phyloP scores from a whole-genome alignment of 2,797 vertebrate species.

The Loriculus beryllinus region DNA sequence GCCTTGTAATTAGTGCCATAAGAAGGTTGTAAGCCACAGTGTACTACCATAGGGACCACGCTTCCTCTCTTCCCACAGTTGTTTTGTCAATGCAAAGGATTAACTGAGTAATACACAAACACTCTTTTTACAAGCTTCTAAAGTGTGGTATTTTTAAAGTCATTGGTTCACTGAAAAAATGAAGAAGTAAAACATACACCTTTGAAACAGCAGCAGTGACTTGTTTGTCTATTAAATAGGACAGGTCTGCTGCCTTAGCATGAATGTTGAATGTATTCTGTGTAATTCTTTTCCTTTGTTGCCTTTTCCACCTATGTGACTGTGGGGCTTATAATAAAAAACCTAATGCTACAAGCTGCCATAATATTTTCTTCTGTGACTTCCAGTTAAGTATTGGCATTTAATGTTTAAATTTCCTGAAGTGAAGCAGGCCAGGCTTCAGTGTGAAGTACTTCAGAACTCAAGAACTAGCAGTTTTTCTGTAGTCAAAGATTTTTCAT shows the following conservation, averaged over 20 bases:
- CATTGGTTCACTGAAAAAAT: neutral
- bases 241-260: neutral
- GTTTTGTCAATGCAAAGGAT: neutral
- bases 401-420: neutral
- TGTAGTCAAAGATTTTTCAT: neutral
- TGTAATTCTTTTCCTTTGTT: neutral
- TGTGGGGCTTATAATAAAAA: neutral
- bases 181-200: neutral
- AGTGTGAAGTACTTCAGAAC: neutral
- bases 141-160: neutral
- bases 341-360: neutral
- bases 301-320: neutral
- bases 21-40: neutral
- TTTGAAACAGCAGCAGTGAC: neutral
- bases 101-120: neutral
- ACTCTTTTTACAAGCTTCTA: neutral
- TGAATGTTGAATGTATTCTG: neutral
- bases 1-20: neutral
- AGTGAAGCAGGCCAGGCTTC: neutral
- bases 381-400: neutral
- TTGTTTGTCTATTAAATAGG: neutral
- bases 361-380: neutral
- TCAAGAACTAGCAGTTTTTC: neutral
- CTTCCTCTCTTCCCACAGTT: neutral
- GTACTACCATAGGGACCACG: neutral